Conservation (phyloP, 2,113 vertebrate species). For the Crotalus helleri region DNA sequence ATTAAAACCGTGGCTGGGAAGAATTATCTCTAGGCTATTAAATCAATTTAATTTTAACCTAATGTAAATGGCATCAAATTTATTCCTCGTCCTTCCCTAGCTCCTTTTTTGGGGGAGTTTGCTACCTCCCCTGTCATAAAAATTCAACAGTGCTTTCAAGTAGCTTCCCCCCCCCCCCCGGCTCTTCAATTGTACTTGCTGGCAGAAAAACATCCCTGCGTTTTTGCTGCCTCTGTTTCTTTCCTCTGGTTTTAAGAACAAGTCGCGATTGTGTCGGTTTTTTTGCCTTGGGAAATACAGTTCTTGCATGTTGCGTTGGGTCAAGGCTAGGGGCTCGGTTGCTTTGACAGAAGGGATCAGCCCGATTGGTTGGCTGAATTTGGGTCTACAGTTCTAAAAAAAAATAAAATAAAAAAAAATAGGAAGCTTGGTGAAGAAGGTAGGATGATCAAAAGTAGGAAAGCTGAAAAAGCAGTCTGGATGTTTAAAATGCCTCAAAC, state of each 20-base stretch:
- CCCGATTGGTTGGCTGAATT: not conserved
- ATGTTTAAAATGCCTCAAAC: not conserved
- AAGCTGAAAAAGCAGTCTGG: not conserved
- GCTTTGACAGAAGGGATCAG: not conserved
- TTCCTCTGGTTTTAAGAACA: not conserved
- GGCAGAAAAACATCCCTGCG: not conserved
- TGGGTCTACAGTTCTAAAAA: not conserved
- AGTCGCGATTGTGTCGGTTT: not conserved
- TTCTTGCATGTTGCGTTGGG: not conserved
- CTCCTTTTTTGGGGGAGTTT: not conserved
- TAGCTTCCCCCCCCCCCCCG: not conserved
- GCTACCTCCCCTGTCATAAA: not conserved
- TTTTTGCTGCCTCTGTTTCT: not conserved
- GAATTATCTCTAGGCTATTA: not conserved
- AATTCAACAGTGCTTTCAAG: not conserved
- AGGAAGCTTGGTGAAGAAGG: not conserved
- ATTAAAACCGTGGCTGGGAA: not conserved
- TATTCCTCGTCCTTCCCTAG: not conserved
- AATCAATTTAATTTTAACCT: not conserved
- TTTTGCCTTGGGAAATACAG: not conserved
- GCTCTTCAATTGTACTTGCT: not conserved
- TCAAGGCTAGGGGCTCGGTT: not conserved
- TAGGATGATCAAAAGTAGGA: not conserved
- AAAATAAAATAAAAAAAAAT: not conserved
- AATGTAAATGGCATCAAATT: not conserved